Conservation (phyloP, 2,888 invertebrate species). For the Eilema griseolum region DNA sequence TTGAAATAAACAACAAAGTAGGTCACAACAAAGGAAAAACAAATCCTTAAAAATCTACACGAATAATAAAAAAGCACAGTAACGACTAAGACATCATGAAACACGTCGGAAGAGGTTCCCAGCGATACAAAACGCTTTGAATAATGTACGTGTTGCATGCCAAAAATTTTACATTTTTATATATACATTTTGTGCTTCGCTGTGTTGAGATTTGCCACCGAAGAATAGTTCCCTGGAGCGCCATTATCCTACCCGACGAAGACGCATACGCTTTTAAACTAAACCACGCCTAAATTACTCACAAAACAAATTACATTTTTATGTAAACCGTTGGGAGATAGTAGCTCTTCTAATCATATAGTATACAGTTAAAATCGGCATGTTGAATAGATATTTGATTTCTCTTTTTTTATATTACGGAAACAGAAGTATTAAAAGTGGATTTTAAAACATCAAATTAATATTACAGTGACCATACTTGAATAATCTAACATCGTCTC, state of each 20-base stretch:
- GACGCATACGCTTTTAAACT: constrained; percentile 75
- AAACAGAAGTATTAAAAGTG: no score
- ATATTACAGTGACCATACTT: not conserved
- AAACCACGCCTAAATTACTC: constrained; percentile 71
- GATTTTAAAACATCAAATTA: not conserved
- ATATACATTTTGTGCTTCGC: constrained; percentile 65
- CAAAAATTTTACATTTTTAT: constrained; percentile 74
- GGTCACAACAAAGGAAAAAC: constrained; percentile 23
- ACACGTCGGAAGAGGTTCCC: constrained; percentile 54
- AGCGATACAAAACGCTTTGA: constrained; percentile 67
- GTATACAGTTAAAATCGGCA: not conserved
- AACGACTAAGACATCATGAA: constrained; percentile 56
- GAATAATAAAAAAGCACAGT: constrained; percentile 55
- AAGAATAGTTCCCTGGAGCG: constrained; percentile 64
- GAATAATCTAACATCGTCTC: no score
- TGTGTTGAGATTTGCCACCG: constrained; percentile 52
- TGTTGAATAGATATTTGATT: not conserved
- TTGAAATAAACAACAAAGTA: constrained; percentile 5
- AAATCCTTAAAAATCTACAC: constrained; percentile 44
- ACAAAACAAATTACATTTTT: constrained; percentile 61
- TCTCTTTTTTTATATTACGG: no score
- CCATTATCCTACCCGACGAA: constrained; percentile 63
- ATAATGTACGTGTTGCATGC: constrained; percentile 67
- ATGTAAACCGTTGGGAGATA: constrained; percentile 40
- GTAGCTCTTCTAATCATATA: constrained; percentile 35